These are phyloP conservation scores for Platanista minor DNA, from an alignment of 2,113 vertebrate genomes.

Conservation along the genomic window DNA sequence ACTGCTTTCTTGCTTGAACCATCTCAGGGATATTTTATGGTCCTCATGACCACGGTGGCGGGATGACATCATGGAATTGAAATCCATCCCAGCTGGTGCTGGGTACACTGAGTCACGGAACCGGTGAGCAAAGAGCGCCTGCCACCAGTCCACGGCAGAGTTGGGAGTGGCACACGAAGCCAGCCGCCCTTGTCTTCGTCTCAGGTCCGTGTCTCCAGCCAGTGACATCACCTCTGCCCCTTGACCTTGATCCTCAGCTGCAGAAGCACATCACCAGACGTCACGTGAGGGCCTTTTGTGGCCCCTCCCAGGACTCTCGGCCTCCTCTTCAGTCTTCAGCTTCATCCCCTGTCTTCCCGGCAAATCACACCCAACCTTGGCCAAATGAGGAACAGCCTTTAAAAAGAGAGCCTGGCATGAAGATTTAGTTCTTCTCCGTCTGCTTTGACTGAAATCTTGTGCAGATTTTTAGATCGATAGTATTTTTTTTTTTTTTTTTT, in stretches of 20 bases:
- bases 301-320: not conserved
- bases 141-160: not conserved
- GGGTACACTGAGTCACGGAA: not conserved
- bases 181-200: not conserved
- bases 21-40: not conserved
- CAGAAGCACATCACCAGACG: not conserved
- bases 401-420: not conserved
- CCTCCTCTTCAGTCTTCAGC: not conserved
- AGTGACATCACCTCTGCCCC: constrained; percentile 14
- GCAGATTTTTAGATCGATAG: not conserved
- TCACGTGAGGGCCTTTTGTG: not conserved
- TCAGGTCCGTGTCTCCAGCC: not conserved
- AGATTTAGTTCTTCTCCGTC: not conserved
- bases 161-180: not conserved
- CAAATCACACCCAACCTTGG: not conserved
- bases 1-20: not conserved
- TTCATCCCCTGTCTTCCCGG: not conserved
- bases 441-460: not conserved
- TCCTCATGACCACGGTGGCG: not conserved
- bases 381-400: not conserved
- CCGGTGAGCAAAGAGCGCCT: not conserved
- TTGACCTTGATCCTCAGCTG: constrained; percentile 2
- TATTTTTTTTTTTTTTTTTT: not conserved
- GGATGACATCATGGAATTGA: not conserved
- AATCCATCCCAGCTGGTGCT: not conserved